Conservation (phyloP, 1,140 invertebrate species). For the Drosophila virilis region DNA sequence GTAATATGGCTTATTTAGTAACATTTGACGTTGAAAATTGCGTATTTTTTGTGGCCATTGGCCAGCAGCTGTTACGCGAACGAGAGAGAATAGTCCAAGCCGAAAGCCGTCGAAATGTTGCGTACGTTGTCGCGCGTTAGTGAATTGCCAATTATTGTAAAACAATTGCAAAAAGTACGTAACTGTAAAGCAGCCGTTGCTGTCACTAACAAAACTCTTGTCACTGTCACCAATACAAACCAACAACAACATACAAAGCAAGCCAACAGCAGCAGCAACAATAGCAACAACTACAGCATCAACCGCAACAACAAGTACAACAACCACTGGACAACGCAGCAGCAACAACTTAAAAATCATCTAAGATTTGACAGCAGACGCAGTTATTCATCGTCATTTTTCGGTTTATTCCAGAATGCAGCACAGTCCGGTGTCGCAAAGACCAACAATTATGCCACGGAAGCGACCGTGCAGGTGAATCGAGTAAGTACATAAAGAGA, state of each 20-base stretch:
- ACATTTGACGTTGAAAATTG: neutral
- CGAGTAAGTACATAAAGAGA: slow-evolving; percentile 54
- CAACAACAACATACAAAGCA: slow-evolving; percentile 27
- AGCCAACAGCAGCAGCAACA: slow-evolving; percentile 17
- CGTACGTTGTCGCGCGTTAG: slow-evolving; percentile 77
- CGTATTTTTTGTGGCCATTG: slow-evolving; percentile 14
- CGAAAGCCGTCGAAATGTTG: slow-evolving; percentile 68
- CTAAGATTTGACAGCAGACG: slow-evolving; percentile 45
- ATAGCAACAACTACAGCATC: slow-evolving; percentile 15
- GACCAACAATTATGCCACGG: slow-evolving; percentile 83
- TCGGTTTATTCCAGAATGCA: slow-evolving; percentile 84
- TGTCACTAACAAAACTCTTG: slow-evolving; percentile 41
- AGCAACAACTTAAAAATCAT: slow-evolving; percentile 40
- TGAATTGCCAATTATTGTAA: slow-evolving; percentile 78
- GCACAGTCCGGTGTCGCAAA: slow-evolving; percentile 73
- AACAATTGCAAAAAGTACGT: slow-evolving; percentile 84
- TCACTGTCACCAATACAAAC: slow-evolving; percentile 40
- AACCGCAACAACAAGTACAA: slow-evolving; percentile 29
- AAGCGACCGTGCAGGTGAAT: slow-evolving; percentile 81
- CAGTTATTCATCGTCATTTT: slow-evolving; percentile 83
- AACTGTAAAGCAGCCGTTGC: slow-evolving; percentile 60
- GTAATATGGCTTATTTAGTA: slow-evolving; percentile 23
- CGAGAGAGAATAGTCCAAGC: slow-evolving; percentile 41
- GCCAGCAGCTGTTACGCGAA: slow-evolving; percentile 53
- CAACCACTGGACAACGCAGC: slow-evolving; percentile 22